Percentiles rank a stretch among this genome's conserved stretches.
Conservation (phyloP, 1,140 invertebrate species). For the Philotrypesis tridentata region DNA sequence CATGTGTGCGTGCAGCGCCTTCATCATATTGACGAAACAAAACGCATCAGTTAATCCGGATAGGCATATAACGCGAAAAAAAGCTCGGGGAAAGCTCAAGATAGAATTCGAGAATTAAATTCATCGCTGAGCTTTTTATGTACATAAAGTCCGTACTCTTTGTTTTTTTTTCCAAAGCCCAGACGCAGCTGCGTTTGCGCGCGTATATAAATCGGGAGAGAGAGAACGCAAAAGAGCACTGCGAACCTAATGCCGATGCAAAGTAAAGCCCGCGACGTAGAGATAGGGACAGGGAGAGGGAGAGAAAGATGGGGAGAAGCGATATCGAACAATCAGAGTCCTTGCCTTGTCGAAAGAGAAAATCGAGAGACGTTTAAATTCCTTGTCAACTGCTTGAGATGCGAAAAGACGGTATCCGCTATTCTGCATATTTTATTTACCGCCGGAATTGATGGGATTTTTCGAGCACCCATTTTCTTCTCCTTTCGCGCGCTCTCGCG, state of each 20-base stretch:
- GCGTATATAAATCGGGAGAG: no score
- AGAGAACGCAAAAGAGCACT: not conserved
- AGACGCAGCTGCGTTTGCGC: not conserved
- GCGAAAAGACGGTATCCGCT: conserved; percentile 36
- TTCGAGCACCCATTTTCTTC: conserved; percentile 13
- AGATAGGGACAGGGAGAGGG: not conserved
- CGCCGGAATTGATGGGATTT: conserved; percentile 25
- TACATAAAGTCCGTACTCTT: no score
- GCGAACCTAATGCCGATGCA: no score
- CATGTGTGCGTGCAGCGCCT: not conserved
- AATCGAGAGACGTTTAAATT: conserved; percentile 40
- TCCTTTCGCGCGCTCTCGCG: not conserved
- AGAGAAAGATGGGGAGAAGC: not conserved
- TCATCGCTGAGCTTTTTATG: not conserved
- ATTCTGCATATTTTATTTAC: conserved; percentile 48
- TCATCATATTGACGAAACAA: no score
- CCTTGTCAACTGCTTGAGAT: conserved; percentile 43
- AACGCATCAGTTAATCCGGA: no score
- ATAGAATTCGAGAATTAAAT: conserved; percentile 14
- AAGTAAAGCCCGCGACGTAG: not conserved
- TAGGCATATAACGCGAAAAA: no score
- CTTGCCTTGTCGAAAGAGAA: not conserved
- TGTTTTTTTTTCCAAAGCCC: not conserved
- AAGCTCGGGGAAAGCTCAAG: no score
- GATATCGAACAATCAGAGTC: conserved; percentile 35